These are phyloP conservation scores for Ranitomeya variabilis DNA, from an alignment of 2,113 vertebrate species.

Conservation along the genomic window DNA sequence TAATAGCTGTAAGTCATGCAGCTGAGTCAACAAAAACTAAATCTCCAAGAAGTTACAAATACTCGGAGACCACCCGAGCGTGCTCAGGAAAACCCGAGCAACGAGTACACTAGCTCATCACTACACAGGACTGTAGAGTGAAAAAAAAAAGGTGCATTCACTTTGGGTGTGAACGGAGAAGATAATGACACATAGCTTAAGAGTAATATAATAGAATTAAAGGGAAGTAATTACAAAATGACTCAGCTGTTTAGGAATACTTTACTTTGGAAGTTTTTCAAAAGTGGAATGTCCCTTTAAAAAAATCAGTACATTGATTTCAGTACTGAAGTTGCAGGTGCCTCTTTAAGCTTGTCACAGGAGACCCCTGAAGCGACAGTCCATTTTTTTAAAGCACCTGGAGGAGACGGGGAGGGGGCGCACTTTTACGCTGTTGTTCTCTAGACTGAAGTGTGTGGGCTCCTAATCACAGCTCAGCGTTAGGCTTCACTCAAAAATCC, in stretches of 20 bases:
- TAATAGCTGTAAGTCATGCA: too few relatives aligned
- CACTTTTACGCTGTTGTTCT: background rate
- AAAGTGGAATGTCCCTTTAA: background rate
- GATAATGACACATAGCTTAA: background rate
- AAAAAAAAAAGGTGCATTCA: background rate
- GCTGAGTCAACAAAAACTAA: too few relatives aligned
- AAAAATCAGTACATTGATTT: background rate
- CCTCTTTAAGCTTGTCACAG: background rate
- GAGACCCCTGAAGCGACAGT: background rate
- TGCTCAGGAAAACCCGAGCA: too few relatives aligned
- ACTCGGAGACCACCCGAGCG: too few relatives aligned
- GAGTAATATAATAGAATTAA: background rate
- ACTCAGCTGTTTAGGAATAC: background rate
- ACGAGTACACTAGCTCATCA: too few relatives aligned
- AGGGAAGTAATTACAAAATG: background rate
- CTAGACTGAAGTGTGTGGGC: conserved; percentile 16
- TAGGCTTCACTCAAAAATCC: background rate
- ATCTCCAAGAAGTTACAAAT: too few relatives aligned
- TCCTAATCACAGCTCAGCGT: background rate
- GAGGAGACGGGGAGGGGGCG: background rate
- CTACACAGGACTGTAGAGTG: background rate
- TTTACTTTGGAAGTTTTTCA: background rate
- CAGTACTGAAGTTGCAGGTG: background rate
- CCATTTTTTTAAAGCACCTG: background rate
- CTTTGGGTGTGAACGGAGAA: background rate